Evolutionary conservation across 1,140 invertebrate species (phyloP).

Genomic region (Sitophilus oryzae): DNA sequence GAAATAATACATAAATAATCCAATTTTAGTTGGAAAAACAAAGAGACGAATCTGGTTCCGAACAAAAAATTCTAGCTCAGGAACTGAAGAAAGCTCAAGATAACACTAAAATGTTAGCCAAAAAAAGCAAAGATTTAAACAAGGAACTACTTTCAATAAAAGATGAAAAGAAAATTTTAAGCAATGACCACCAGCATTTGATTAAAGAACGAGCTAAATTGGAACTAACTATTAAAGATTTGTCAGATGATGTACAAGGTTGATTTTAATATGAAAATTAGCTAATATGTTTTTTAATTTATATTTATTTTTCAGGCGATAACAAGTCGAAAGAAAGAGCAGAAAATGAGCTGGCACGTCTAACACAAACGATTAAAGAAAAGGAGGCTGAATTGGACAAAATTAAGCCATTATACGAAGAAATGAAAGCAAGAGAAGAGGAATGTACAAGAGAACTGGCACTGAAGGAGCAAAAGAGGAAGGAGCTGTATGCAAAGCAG

Average conservation of each 20-base stretch:
- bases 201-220: slow-evolving; percentile 93
- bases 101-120: slow-evolving; percentile 74
- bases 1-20: too few species aligned
- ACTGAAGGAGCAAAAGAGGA: slow-evolving; percentile 97
- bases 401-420: slow-evolving; percentile 87
- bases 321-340: slow-evolving; percentile 88
- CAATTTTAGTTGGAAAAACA: slow-evolving; percentile 73
- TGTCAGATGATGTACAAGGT: slow-evolving; percentile 86
- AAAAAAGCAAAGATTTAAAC: slow-evolving; percentile 83
- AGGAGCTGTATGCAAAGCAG: slow-evolving; percentile 98
- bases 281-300: not conserved
- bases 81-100: slow-evolving; percentile 86
- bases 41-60: slow-evolving; percentile 82
- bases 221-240: slow-evolving; percentile 91
- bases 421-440: slow-evolving; percentile 89
- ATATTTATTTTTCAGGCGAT: slow-evolving; percentile 58
- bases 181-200: slow-evolving; percentile 88
- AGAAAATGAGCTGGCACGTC: slow-evolving; percentile 82
- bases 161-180: slow-evolving; percentile 89
- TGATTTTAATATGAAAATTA: not conserved
- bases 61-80: slow-evolving; percentile 79
- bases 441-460: slow-evolving; percentile 77
- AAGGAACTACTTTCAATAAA: slow-evolving; percentile 78
- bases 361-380: slow-evolving; percentile 83
- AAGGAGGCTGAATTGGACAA: slow-evolving; percentile 84